Conservation (phyloP, 2,888 invertebrate genomes). For the Chloromyia formosa region DNA sequence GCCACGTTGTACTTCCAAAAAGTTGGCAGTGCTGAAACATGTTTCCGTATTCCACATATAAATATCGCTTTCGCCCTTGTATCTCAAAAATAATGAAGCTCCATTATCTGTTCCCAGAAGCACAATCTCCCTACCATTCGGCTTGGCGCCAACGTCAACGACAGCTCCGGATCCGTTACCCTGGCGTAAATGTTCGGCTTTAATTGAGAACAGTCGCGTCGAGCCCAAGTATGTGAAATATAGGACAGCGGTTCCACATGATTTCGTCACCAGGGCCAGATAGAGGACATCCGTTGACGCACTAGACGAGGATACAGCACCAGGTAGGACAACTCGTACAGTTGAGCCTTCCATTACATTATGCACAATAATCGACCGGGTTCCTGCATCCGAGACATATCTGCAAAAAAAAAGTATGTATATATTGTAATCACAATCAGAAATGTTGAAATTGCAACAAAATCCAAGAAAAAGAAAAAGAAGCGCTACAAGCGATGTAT, state of each 20-base stretch:
- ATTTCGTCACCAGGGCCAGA: constrained; percentile 66
- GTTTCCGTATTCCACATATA: constrained; percentile 72
- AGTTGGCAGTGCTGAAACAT: constrained; percentile 67
- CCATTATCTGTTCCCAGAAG: constrained; percentile 71
- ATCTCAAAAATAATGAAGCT: constrained; percentile 70
- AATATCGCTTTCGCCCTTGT: constrained; percentile 70
- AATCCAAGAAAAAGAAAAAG: not conserved
- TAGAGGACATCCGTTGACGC: constrained; percentile 69
- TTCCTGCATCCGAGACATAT: constrained; percentile 57
- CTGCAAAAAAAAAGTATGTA: constrained; percentile 52
- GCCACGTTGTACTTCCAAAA: constrained; percentile 69
- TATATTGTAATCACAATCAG: not conserved
- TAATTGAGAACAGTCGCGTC: constrained; percentile 68
- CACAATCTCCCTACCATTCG: constrained; percentile 66
- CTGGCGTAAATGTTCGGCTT: constrained; percentile 66
- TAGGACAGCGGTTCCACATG: constrained; percentile 65
- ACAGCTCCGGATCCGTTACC: constrained; percentile 68
- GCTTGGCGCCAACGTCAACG: constrained; percentile 69
- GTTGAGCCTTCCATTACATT: constrained; percentile 66
- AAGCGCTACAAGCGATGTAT: too few relatives aligned
- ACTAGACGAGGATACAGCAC: constrained; percentile 63
- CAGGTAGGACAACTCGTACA: constrained; percentile 69
- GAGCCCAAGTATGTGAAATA: constrained; percentile 71
- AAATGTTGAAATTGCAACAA: not conserved
- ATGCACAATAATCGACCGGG: constrained; percentile 65